Base-by-base conservation (phyloP, 1,140 invertebrate species). In the Epicauta chinensis region DNA sequence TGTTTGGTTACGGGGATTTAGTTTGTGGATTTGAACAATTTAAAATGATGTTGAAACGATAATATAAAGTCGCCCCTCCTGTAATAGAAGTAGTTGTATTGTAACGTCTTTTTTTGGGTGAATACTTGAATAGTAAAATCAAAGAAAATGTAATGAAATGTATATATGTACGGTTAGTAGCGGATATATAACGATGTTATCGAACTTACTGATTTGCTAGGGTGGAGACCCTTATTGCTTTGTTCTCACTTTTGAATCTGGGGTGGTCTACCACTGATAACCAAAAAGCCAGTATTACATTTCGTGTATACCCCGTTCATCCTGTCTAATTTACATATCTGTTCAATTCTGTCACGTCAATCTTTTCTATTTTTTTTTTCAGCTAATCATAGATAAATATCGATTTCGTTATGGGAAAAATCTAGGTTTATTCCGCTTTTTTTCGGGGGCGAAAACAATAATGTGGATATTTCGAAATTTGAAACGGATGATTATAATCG, bases 161-260 rank as follows among this genome's bases (percentile, higher is more conserved):
- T 51, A 51, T 53, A 23, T 23, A 39, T 39, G 51, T 53, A 45
- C 42, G 42, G 36, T 41, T 47, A 36, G 38, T 16, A 38, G 50
- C 53, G 41, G 52, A 61, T 66, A 62, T 65, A 60, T 66, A 61
- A 66, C 61, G 64, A 66, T 66, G 63, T 64, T 66, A 66, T 66
- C 64, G 61, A 61, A 61, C 55, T 60, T 60, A 63, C 55, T 65
- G 63, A 66, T 66, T 66, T 65, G 62, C 63, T 60, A 59, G 64
- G 64, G 64, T 61, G 60, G 43, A 60, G 51, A 65, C 64, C 64
- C 64, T 66, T 66, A 66, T 65, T 61, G 64, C 64, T 60, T 66
- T 66, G 64, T 66, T 64, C 64, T 66, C 64, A 66, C 64, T 66
- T 66, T 66, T 66, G 61, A 65, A 65, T 63, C 59, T 59, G 62